phyloP scores from a whole-genome alignment of 2,797 vertebrate genomes.

The Clamator glandarius region DNA sequence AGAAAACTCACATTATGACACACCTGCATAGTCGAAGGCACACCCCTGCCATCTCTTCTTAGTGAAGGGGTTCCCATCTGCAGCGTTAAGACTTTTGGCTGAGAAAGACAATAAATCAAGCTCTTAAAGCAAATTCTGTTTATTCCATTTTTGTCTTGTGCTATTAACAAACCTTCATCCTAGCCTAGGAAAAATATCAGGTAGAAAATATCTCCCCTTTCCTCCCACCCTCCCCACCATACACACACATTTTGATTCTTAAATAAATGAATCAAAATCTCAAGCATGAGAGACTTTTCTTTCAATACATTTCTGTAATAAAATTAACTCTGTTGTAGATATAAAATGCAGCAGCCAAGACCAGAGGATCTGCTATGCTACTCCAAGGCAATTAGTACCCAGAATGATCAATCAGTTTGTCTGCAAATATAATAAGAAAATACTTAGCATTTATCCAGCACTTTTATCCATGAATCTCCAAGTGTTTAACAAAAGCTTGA shows the following conservation, averaged over 20 bases:
- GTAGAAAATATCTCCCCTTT: slow-evolving; percentile 48
- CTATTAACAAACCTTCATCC: slow-evolving; percentile 32
- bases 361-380: slow-evolving; percentile 31
- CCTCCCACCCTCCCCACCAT: background rate
- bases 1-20: background rate
- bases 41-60: background rate
- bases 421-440: slow-evolving; percentile 64
- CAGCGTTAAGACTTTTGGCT: background rate
- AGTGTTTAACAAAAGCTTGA: slow-evolving; percentile 38
- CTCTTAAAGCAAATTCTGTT: slow-evolving; percentile 54
- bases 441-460: slow-evolving; percentile 52
- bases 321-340: slow-evolving; percentile 56
- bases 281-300: slow-evolving; percentile 42
- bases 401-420: slow-evolving; percentile 41
- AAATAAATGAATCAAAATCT: slow-evolving; percentile 47
- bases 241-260: slow-evolving; percentile 7
- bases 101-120: background rate
- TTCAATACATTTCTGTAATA: slow-evolving; percentile 48
- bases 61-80: background rate
- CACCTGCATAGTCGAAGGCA: background rate
- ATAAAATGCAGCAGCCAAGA: slow-evolving; percentile 57
- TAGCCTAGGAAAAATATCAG: slow-evolving; percentile 54
- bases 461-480: slow-evolving; percentile 37
- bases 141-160: slow-evolving; percentile 46
- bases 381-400: slow-evolving; percentile 52